Percentiles rank a stretch among this genome's conserved stretches.
These are phyloP conservation scores for Microplitis mediator DNA, from an alignment of 1,140 invertebrate species.

Conservation along the genomic window DNA sequence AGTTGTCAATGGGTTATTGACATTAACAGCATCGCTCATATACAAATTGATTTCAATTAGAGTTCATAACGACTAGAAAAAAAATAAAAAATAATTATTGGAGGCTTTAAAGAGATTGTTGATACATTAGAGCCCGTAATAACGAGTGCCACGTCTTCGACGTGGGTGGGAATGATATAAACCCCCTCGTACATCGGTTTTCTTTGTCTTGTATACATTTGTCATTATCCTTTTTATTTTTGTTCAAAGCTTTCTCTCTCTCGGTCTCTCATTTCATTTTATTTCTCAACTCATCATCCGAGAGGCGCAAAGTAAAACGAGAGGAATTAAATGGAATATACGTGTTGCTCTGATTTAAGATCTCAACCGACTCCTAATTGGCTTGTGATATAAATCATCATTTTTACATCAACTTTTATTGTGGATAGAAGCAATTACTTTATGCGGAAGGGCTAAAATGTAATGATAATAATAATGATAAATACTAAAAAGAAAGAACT, in stretches of 20 bases:
- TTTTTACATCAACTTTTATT: constrained; percentile 22
- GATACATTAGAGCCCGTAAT: constrained; percentile 31
- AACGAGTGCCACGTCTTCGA: constrained; percentile 6
- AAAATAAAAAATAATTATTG: not conserved
- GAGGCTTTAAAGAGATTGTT: not conserved
- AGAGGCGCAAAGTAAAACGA: not conserved
- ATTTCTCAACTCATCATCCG: constrained; percentile 6
- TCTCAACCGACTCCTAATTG: constrained; percentile 30
- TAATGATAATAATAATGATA: not conserved
- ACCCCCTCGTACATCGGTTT: constrained; percentile 1
- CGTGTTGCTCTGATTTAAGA: constrained; percentile 36
- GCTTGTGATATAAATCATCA: constrained; percentile 32
- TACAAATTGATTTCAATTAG: constrained; percentile 35
- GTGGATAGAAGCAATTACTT: not conserved
- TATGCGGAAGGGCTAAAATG: not conserved
- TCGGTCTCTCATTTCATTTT: too few relatives aligned
- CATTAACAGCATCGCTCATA: constrained; percentile 4
- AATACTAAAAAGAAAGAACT: not conserved
- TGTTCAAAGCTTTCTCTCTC: not conserved
- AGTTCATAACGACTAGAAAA: constrained; percentile 13
- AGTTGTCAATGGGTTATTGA: constrained; percentile 1
- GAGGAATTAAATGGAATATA: constrained; percentile 27
- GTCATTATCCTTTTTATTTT: not conserved
- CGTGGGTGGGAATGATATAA: constrained; percentile 33
- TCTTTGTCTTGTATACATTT: constrained; percentile 21